Evolutionary conservation across 1,140 invertebrate species (phyloP), one percentile per base, ranked within the genome.

Genomic region (Trissolcus basalis): DNA sequence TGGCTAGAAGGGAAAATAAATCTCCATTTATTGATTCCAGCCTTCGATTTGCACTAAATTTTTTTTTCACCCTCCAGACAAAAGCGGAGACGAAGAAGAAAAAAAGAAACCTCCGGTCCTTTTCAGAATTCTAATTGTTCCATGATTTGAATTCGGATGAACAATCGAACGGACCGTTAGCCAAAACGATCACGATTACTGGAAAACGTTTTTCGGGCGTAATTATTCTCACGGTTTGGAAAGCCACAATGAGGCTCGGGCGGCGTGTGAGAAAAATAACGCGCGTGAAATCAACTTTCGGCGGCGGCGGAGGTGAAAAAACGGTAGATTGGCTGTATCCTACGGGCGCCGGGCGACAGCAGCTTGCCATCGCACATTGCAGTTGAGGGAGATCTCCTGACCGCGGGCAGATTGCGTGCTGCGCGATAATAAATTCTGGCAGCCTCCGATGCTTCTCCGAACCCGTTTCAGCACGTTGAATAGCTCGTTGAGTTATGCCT

Each of bases 261-360:
- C n/a, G 19, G 2, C n/a, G 19, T 67, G 58, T 41, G 68, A 63
- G 50, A 68, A 68, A 63, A 68, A 75, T 60, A 68, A 63, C 64
- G 47, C 61, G 61, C 39, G 60, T 54, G 39, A 59, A 60, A 47
- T 55, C 19, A 27, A 27, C 2, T 27, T 27, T 27, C 19, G 36
- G 36, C 2, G 36, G 45, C 15, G 27, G 53, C 19, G 36, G 36
- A 39, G 36, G 45, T 32, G 27, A 59, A 69, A 59, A 59, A 54
- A 47, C 13, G 13, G 55, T 39, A 50, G 41, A 59, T 53, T 59
- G 35, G 16, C 4, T 6, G 19, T 27, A 27, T 27, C 19, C 36
- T 39, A 39, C n/a, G 36, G n/a, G 9, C n/a, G 36, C 2, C n/a
- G 36, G n/a, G 9, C n/a, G 36, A 39, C 36, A n/a, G 36, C 36